phyloP scores from a whole-genome alignment of 2,888 invertebrate species.

The Cerastis rubricosa region DNA sequence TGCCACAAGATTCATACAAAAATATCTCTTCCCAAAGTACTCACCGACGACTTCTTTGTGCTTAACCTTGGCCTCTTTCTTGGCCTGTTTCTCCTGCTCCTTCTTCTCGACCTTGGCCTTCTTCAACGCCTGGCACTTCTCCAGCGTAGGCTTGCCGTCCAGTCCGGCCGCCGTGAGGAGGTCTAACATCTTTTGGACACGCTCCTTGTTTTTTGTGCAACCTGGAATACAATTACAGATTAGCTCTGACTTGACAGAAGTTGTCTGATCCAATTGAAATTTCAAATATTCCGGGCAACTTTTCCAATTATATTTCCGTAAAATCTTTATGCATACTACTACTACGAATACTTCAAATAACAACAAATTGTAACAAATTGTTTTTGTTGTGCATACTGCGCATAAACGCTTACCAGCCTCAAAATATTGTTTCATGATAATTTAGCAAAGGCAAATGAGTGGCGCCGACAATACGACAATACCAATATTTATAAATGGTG shows the following conservation, averaged over 20 bases:
- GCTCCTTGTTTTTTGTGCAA: constrained; percentile 89
- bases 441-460: neutral
- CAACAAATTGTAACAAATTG: no score
- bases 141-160: constrained; percentile 88
- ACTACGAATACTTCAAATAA: rapidly evolving
- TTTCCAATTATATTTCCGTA: neutral
- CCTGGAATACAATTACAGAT: constrained; percentile 71
- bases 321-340: neutral
- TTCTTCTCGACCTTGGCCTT: constrained; percentile 85
- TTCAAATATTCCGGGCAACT: neutral
- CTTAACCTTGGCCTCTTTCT: constrained; percentile 85
- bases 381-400: neutral
- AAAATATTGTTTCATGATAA: neutral
- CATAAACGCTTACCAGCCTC: neutral
- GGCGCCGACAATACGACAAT: no score
- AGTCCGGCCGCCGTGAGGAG: constrained; percentile 84
- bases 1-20: neutral
- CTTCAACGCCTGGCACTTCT: constrained; percentile 86
- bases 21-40: neutral
- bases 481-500: no score
- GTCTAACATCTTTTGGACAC: constrained; percentile 87
- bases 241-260: neutral
- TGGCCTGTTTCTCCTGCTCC: constrained; percentile 84
- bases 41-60: constrained; percentile 79
- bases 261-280: neutral